Conservation (phyloP, 2,797 vertebrate species). For the Manis pentadactyla region DNA sequence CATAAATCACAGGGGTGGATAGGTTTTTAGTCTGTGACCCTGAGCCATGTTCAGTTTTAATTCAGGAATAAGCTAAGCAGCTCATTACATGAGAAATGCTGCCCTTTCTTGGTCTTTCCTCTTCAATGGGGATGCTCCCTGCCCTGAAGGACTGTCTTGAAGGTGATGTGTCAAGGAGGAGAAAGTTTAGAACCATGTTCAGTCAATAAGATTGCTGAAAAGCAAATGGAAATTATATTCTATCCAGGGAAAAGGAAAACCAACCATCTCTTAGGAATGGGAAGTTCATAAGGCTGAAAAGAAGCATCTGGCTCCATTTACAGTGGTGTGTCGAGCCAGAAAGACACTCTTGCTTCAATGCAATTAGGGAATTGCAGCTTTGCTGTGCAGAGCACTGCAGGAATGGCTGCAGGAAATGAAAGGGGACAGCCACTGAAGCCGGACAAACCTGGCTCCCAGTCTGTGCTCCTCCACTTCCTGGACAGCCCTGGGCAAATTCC, state of each 20-base stretch:
- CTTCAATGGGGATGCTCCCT: not conserved
- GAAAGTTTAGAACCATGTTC: not conserved
- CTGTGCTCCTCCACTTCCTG: not conserved
- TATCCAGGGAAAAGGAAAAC: slow-evolving; percentile 1
- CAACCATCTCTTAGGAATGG: not conserved
- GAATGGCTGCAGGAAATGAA: not conserved
- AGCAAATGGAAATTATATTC: slow-evolving; percentile 30
- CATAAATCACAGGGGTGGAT: rapidly evolving
- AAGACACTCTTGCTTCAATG: not conserved
- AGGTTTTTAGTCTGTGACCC: not conserved
- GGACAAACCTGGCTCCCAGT: not conserved
- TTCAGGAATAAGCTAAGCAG: not conserved
- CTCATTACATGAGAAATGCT: not conserved
- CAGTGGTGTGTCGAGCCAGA: not conserved
- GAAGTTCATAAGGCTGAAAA: not conserved
- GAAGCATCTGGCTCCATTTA: not conserved
- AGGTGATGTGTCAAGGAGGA: not conserved
- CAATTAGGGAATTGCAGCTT: not conserved
- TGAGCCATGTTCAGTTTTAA: not conserved
- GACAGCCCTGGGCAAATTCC: not conserved
- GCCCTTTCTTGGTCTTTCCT: not conserved
- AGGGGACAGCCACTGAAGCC: not conserved
- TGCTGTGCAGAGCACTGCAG: not conserved
- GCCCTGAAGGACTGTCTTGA: rapidly evolving
- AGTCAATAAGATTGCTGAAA: slow-evolving; percentile 24